Evolutionary conservation across 2,797 vertebrate species (phyloP), one percentile per base, ranked within the genome.

Genomic region (Sebastes hubbsi): DNA sequence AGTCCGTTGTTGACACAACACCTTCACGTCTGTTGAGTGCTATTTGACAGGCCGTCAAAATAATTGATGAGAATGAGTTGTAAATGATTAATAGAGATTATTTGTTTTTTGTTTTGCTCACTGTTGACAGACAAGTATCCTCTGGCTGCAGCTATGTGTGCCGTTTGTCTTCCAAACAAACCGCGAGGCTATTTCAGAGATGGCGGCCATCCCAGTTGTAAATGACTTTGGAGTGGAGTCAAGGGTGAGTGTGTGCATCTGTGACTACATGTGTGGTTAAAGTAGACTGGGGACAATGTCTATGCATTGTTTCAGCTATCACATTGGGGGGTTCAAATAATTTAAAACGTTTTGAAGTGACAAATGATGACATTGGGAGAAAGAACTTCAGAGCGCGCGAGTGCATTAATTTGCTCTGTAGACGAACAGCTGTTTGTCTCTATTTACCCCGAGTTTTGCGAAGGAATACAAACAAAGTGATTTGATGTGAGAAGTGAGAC

Each of bases 191-290:
- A 71, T 92, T 92, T 87, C 84, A 82, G 85, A 80, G 65, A 89
- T 93, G 92, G 83, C 88, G 22, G 30, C 80, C 68, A 63, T 94
- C 89, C 90, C 88, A 88, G 88, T 78, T 82, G 85, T 85, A 92
- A 92, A 95, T 94, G 83, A 91, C 85, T 91, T 93, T 94, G 91
- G 92, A 93, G 78, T 75, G 64, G 77, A 93, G 88, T 93, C 92
- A 94, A 91, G 88, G 87, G 78, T 85, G 81, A 81, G 64, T 62
- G 77, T 80, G 68, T 63, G 20, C 16, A 46, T 46, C 42, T 72
- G 14, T 67, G 59, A 62, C 60, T 79, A 52, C 61, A 69, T 63
- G 72, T 76, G 68, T 66, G 77, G 20, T 25, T 59, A 66, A 67
- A 36, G 49, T 32, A 58, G 55, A 70, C 32, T 8, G 8, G 32